Evolutionary conservation across 2,888 invertebrate species (phyloP), one percentile per base, ranked within the genome.

Genomic region (Cryptocheilus praepositus): DNA sequence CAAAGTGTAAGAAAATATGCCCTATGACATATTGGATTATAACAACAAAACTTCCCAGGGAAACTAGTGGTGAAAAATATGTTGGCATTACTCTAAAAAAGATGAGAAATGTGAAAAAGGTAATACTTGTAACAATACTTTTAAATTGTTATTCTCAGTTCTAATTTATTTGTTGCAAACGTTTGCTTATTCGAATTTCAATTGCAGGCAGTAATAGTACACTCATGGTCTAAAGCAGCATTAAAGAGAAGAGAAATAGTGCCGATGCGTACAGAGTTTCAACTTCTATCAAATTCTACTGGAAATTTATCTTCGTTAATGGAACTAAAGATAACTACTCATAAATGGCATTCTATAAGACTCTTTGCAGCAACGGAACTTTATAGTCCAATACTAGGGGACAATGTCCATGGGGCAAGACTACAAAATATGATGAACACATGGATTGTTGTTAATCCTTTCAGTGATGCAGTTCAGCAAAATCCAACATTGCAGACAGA

Each of bases 311-410:
- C 83, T 46, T 84, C 86, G 1, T 62, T 89, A 1, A 67, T 89
- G 0, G 83, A 89, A 80, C 73, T 89, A 15, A 79, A 74, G 49
- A 72, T 85, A 1, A 81, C 84, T 0, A 78, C 82, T 5, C 74
- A 71, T 16, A 82, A 71, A 67, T 85, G 85, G 81, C 87, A 89
- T 59, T 84, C 86, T 0, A 28, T 89, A 3, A 81, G 89, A 43
- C 72, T 89, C 21, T 89, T 88, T 53, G 83, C 89, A 56, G 77
- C 89, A 0, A 83, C 86, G 4, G 71, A 82, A 53, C 70, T 89
- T 4, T 71, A 81, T 11, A 82, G 83, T 63, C 89, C 90, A 16
- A 71, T 89, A 61, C 74, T 90, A 21, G 90, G 90, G 0, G 90
- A 90, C 70, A 85, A 86, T 61, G 67, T 86, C 25, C 86, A 85